Conservation (phyloP, 2,113 vertebrate genomes). For the Phyllostomus discolor region DNA sequence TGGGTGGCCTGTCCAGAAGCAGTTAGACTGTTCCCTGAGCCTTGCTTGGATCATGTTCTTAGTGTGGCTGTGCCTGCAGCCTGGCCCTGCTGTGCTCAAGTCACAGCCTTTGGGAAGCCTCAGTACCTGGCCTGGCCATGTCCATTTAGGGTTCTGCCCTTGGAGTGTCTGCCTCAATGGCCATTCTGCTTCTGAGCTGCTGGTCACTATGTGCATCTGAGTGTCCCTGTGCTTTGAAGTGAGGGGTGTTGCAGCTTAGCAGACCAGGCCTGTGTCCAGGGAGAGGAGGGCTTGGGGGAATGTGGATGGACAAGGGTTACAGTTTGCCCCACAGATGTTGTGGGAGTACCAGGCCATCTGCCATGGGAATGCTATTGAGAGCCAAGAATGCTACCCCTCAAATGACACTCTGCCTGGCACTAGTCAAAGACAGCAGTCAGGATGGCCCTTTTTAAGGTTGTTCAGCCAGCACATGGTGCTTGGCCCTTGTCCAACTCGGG, state of each 20-base stretch:
- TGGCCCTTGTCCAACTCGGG: too few relatives aligned
- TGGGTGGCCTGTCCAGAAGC: not conserved
- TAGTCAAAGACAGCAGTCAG: slow-evolving; percentile 52
- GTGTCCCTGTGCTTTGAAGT: not conserved
- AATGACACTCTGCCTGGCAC: slow-evolving; percentile 63
- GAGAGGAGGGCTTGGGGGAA: not conserved
- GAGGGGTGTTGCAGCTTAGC: not conserved
- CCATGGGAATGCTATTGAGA: slow-evolving; percentile 78
- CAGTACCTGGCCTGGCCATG: not conserved
- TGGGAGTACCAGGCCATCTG: slow-evolving; percentile 70
- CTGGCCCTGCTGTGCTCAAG: not conserved
- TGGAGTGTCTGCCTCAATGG: not conserved
- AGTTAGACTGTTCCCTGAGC: not conserved
- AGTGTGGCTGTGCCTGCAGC: not conserved
- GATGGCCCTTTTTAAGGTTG: slow-evolving; percentile 65
- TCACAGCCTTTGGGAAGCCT: not conserved
- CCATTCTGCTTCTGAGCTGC: not conserved
- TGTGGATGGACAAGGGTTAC: slow-evolving; percentile 10
- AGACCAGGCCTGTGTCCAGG: not conserved
- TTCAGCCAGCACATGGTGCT: not conserved
- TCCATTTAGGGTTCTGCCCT: not conserved
- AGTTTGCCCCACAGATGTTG: slow-evolving; percentile 67
- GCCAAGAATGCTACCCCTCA: slow-evolving; percentile 65
- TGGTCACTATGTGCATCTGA: not conserved
- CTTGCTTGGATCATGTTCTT: not conserved